Evolutionary conservation across 2,888 invertebrate genomes (phyloP), one percentile per base, ranked within the genome.

Genomic region (Epirrita christyi): DNA sequence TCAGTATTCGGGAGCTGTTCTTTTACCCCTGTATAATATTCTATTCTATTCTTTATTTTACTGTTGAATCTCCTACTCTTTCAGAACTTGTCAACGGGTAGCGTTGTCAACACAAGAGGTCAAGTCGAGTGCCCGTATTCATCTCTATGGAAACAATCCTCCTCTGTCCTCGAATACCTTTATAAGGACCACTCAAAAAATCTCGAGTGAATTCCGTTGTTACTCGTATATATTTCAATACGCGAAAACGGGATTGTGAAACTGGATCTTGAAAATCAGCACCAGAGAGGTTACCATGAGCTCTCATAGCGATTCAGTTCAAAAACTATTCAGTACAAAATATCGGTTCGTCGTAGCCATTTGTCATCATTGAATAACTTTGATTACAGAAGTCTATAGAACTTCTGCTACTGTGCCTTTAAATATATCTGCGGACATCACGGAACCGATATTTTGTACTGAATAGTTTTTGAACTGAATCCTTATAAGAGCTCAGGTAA

Each of bases 71-170:
- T n/a, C n/a, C n/a, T n/a, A 21, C 36, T 36, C 36, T 32, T 32
- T 3, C 32, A 36, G n/a, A 36, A n/a, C n/a, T 36, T 36, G 11
- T 11, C 14, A 13, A 27, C 11, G 34, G 48, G 21, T 43, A 44
- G 38, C 21, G 27, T 21, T n/a, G 37, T 29, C 38, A 45, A 45
- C 37, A 51, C 21, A 37, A 51, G 51, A 42, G 41, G 21, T 21
- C 21, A 40, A 53, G 13, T 47, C 28, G 36, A 54, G 53, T n/a
- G 27, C 8, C 45, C n/a, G 41, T 41, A 42, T 47, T 42, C 41
- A 45, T 38, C 44, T 29, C n/a, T n/a, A 42, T 50, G 42, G 44
- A 11, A 50, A 54, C 53, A 54, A 47, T 42, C 27, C 21, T 15
- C 7, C 15, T n/a, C n/a, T 42, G 42, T 41, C 14, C 46, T 47